Conservation (phyloP, 2,113 vertebrate species). For the Erpornis zantholeuca region DNA sequence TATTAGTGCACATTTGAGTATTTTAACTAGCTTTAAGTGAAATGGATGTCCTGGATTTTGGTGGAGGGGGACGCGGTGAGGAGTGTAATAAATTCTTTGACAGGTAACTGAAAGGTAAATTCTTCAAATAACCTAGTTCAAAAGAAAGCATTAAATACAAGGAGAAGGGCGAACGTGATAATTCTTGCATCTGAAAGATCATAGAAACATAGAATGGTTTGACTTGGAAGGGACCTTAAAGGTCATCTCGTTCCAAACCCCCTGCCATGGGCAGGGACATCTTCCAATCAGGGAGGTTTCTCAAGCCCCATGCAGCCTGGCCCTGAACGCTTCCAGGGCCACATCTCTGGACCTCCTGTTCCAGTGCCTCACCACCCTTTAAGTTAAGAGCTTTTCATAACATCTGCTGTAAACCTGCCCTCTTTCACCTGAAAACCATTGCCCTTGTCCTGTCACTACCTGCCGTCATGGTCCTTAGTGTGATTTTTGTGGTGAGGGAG, state of each 20-base stretch:
- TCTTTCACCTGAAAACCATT: not conserved
- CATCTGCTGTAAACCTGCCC: fast-evolving
- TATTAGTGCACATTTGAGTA: not conserved
- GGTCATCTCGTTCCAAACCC: not conserved
- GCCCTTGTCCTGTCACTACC: not conserved
- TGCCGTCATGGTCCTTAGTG: not conserved
- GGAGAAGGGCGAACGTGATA: not conserved
- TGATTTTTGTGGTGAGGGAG: not conserved
- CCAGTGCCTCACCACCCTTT: not conserved
- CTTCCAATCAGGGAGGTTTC: fast-evolving
- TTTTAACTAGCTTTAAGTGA: not conserved
- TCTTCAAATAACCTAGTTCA: not conserved
- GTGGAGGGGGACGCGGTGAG: fast-evolving
- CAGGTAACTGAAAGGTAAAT: not conserved
- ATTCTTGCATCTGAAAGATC: not conserved
- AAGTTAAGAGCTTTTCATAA: not conserved
- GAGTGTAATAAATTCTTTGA: not conserved
- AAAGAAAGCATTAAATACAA: not conserved
- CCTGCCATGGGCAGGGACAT: not conserved
- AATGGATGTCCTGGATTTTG: not conserved
- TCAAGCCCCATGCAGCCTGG: not conserved
- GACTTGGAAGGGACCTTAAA: not conserved
- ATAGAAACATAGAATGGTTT: not conserved
- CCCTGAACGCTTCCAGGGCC: not conserved
- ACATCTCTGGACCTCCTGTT: not conserved